Conservation (phyloP, 2,113 vertebrate species). For the Suncus etruscus region DNA sequence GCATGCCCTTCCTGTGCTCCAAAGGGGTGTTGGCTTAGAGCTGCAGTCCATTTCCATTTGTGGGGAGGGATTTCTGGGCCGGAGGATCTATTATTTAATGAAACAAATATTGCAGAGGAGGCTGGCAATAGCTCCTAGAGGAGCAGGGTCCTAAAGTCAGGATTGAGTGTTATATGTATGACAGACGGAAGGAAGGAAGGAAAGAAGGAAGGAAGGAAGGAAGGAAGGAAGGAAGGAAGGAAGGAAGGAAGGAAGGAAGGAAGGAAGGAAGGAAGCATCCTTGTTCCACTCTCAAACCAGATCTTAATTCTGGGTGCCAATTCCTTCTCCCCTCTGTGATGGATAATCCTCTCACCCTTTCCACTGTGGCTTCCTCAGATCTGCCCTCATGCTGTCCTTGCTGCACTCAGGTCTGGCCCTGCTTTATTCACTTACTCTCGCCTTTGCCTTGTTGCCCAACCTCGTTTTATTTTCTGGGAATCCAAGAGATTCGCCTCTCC, state of each 20-base stretch:
- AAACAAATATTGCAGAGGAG: neutral
- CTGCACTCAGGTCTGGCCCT: neutral
- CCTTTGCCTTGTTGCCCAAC: neutral
- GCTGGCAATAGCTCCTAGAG: neutral
- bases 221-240: too few relatives aligned
- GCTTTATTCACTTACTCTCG: neutral
- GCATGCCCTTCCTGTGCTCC: neutral
- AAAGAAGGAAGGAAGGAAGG: too few relatives aligned
- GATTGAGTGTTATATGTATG: neutral
- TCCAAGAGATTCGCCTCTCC: too few relatives aligned
- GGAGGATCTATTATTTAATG: constrained; percentile 31
- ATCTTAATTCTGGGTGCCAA: too few relatives aligned
- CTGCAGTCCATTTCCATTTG: constrained; percentile 10
- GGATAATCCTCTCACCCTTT: neutral
- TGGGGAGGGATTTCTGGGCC: neutral
- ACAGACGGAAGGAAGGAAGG: neutral
- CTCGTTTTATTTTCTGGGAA: too few relatives aligned
- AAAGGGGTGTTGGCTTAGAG: rapidly evolving
- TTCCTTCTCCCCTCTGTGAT: neutral
- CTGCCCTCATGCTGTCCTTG: neutral
- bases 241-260: neutral
- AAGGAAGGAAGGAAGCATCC: neutral
- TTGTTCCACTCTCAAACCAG: neutral
- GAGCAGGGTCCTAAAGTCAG: neutral
- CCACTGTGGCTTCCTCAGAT: neutral